phyloP scores from a whole-genome alignment of 2,888 invertebrate genomes.

The Nymphalis c-album region DNA sequence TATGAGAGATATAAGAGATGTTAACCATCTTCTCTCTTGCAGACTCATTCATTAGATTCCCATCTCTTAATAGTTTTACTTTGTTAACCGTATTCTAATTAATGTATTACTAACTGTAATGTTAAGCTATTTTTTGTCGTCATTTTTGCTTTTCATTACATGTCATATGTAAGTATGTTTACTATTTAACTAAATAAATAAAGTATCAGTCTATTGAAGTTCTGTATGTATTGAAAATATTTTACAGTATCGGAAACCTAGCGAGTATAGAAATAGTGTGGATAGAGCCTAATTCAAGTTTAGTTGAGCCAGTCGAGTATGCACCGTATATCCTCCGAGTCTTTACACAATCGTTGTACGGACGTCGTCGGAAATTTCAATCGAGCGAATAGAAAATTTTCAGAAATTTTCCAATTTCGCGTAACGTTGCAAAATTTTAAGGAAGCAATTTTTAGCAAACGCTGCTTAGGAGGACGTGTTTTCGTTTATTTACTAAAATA shows the following conservation, averaged over 20 bases:
- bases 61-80: too few relatives aligned
- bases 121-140: too few relatives aligned
- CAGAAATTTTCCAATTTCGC: constrained; percentile 27
- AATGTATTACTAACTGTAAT: too few relatives aligned
- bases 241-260: not conserved
- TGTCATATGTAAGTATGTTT: too few relatives aligned
- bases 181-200: too few relatives aligned
- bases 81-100: too few relatives aligned
- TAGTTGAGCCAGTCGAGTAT: constrained; percentile 7
- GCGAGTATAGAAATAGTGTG: not conserved
- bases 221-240: not conserved
- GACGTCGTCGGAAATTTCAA: constrained; percentile 23
- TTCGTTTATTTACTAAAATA: not conserved
- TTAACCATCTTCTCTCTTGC: too few relatives aligned
- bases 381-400: constrained; percentile 26
- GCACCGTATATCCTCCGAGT: constrained; percentile 9
- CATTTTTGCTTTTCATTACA: too few relatives aligned
- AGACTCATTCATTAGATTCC: too few relatives aligned
- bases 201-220: not conserved
- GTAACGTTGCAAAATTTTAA: constrained; percentile 7
- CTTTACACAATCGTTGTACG: constrained; percentile 23
- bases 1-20: too few relatives aligned
- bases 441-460: constrained; percentile 13
- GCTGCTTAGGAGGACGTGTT: constrained; percentile 7
- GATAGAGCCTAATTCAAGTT: not conserved